Base-by-base conservation (phyloP, 2,888 invertebrate genomes). In the Seladonia tumulorum region DNA sequence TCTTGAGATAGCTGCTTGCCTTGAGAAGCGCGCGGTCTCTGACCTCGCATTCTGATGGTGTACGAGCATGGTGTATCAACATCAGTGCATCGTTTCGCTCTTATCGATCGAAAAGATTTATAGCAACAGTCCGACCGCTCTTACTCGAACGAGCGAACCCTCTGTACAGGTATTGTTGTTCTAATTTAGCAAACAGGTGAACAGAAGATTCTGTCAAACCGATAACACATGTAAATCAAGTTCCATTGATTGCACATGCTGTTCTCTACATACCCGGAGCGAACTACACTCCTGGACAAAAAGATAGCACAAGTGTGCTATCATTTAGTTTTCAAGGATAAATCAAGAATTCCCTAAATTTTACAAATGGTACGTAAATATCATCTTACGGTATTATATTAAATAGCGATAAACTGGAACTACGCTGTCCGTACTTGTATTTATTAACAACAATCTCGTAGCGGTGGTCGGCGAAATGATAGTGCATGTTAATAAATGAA, bases 1-100 rank as follows among this genome's bases (percentile, higher is more conserved):
- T 60, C 39, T 35, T 39, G 63, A 49, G 60, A 83, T 86, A 91
- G 92, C 88, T 86, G 94, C 83, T 94, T 83, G 90, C 94, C 94
- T 94, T 94, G 94, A 93, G 86, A 91, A 88, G 81, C 78, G 85
- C 77, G 75, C 91, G 94, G 92, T 94, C 93, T 91, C 90, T 91
- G 93, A 94, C 93, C 93, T 92, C 90, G 84, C 91, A 92, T 94
- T 93, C 93, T 92, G 89, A 70, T 42, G 35, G 39, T 66, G 71
- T 77, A 66, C 60, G 68, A 63, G 57, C 76, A 35, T 39, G 29
- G 68, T 77, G 76, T 53, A 77, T 77, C 68, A 83, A 74, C 63
- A 70, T 57, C 42, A 14, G 60, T 22, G 22, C 25, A 35, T 60
- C 81, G 78, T 70, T 49, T 76, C 22, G 10, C 39, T 42, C 70